These are phyloP conservation scores for Babyrousa celebensis DNA, from an alignment of 2,797 vertebrate species.

Conservation along the genomic window DNA sequence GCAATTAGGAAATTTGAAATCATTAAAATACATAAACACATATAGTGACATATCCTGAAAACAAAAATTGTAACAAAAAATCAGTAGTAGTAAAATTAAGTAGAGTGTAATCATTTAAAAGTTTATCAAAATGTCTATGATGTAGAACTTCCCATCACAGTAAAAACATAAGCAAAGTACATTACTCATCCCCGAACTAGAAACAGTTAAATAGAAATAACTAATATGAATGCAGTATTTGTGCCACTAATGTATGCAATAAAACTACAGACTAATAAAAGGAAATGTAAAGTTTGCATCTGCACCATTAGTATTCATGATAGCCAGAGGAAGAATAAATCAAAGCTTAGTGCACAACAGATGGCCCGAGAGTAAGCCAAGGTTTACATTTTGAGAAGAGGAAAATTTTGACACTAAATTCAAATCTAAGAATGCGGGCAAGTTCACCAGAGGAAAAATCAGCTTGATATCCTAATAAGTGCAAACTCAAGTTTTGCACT, in stretches of 20 bases:
- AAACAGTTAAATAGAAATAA: constrained; percentile 69
- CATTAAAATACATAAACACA: constrained; percentile 31
- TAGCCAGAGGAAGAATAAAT: constrained; percentile 86
- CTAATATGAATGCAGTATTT: constrained; percentile 81
- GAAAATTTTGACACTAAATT: constrained; percentile 80
- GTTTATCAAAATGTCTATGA: constrained; percentile 71
- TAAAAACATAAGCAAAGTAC: constrained; percentile 67
- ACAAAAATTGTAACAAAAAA: constrained; percentile 35
- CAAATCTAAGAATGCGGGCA: constrained; percentile 86
- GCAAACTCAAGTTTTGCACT: constrained; percentile 74
- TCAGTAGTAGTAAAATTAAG: constrained; percentile 73
- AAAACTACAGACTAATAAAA: constrained; percentile 84
- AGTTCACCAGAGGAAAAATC: constrained; percentile 84
- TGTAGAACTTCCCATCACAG: constrained; percentile 46
- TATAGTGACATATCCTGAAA: constrained; percentile 61
- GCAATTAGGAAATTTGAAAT: constrained; percentile 61
- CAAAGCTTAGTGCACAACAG: constrained; percentile 84
- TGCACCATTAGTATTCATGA: constrained; percentile 71
- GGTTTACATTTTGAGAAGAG: constrained; percentile 82
- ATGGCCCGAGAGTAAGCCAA: constrained; percentile 83
- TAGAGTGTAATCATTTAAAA: constrained; percentile 60
- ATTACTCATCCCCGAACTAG: constrained; percentile 82
- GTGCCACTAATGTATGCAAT: constrained; percentile 77
- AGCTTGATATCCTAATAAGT: constrained; percentile 78
- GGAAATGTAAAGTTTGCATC: constrained; percentile 85